Evolutionary conservation across 2,888 invertebrate genomes (phyloP).

Genomic region (Bembecia ichneumoniformis): DNA sequence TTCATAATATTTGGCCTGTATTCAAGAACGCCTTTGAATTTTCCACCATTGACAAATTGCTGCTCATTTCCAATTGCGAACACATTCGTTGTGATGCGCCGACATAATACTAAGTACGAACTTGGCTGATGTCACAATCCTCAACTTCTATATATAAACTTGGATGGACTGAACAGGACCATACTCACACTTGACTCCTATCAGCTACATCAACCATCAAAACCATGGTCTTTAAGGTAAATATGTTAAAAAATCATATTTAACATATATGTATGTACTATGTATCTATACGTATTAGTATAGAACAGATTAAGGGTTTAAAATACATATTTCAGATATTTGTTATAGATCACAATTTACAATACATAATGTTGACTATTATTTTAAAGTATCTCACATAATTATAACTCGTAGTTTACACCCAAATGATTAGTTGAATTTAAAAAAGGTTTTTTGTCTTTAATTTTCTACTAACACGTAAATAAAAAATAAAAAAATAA

Average conservation of each 20-base stretch:
- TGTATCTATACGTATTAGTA: too few relatives aligned
- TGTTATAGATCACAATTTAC: too few relatives aligned
- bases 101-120: slow-evolving; percentile 56
- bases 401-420: too few relatives aligned
- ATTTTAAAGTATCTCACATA: too few relatives aligned
- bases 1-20: slow-evolving; percentile 57
- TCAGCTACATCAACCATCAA: slow-evolving; percentile 35
- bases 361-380: too few relatives aligned
- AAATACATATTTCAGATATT: too few relatives aligned
- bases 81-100: slow-evolving; percentile 58
- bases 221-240: slow-evolving; percentile 65
- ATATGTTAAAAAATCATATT: not conserved
- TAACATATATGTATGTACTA: too few relatives aligned
- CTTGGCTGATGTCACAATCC: slow-evolving; percentile 56
- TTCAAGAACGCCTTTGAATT: slow-evolving; percentile 55
- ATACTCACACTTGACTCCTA: slow-evolving; percentile 52
- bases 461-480: too few relatives aligned
- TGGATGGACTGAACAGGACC: slow-evolving; percentile 35
- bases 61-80: slow-evolving; percentile 63
- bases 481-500: too few relatives aligned
- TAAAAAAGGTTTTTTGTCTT: too few relatives aligned
- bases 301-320: too few relatives aligned
- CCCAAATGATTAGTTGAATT: too few relatives aligned
- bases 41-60: slow-evolving; percentile 63
- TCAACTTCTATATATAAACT: slow-evolving; percentile 42